phyloP scores from a whole-genome alignment of 2,113 vertebrate species.

The Herpetotheres cachinnans region DNA sequence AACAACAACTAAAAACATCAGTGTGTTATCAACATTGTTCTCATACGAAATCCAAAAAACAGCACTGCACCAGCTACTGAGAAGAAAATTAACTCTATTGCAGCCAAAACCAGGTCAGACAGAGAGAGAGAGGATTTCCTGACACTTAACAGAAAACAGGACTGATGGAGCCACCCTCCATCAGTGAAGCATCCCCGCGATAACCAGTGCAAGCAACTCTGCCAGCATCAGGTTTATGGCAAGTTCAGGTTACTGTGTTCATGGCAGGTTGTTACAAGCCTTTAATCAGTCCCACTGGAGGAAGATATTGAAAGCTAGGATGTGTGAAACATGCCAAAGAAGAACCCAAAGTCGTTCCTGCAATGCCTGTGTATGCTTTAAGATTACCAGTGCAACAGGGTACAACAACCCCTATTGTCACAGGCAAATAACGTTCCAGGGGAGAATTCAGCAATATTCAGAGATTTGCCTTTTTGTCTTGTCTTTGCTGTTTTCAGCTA shows the following conservation, averaged over 20 bases:
- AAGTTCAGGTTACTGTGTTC: not conserved
- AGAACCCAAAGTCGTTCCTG: not conserved
- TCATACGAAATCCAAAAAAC: no score
- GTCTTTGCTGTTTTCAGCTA: not conserved
- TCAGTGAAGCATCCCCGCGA: rapidly evolving
- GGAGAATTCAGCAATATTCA: not conserved
- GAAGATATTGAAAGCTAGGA: not conserved
- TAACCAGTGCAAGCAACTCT: not conserved
- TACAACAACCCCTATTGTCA: rapidly evolving
- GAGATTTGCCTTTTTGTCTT: not conserved
- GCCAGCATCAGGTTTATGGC: not conserved
- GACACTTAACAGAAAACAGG: not conserved
- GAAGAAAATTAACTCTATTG: no score
- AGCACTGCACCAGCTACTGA: no score
- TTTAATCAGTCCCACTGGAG: not conserved
- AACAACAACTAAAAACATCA: no score
- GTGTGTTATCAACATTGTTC: no score
- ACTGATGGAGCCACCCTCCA: not conserved
- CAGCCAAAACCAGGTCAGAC: not conserved
- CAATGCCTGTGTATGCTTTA: not conserved
- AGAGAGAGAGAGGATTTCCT: not conserved
- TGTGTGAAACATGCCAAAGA: not conserved
- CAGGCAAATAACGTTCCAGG: not conserved
- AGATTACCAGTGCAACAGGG: not conserved
- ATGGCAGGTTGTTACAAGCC: not conserved